Evolutionary conservation across 2,113 vertebrate genomes (phyloP).

Genomic region (Pipa parva): DNA sequence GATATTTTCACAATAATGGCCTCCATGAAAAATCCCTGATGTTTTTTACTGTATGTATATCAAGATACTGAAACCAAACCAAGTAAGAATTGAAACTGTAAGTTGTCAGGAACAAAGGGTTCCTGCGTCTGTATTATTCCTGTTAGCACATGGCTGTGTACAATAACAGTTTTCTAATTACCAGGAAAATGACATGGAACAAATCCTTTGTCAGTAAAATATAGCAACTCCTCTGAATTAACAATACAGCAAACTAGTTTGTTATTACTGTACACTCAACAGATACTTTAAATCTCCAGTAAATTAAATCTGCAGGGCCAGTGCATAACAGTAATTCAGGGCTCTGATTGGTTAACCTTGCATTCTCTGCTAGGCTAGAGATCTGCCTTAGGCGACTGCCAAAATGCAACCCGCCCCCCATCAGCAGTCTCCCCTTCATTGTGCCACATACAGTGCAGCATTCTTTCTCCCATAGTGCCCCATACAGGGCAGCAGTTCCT

Average conservation of each 20-base stretch:
- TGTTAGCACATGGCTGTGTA: constrained; percentile 5
- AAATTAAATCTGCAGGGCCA: neutral
- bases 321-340: no score
- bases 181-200: constrained; percentile 17
- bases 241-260: constrained; percentile 7
- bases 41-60: constrained; percentile 17
- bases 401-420: no score
- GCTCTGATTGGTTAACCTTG: no score
- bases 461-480: no score
- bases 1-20: constrained; percentile 11
- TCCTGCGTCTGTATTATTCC: constrained; percentile 23
- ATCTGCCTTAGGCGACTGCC: no score
- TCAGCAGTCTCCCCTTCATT: no score
- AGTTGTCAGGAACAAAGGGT: constrained; percentile 20
- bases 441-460: no score
- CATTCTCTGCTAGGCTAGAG: no score
- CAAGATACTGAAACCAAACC: constrained; percentile 11
- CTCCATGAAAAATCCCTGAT: constrained; percentile 21
- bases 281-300: constrained; percentile 7
- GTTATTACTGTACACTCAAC: constrained; percentile 3
- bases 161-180: constrained; percentile 31
- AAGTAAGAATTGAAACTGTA: constrained; percentile 24
- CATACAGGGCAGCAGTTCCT: no score
- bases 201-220: constrained; percentile 23
- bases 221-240: neutral